A percentile compares a stretch with the other conserved stretches of the same genome.
phyloP scores from a whole-genome alignment of 2,113 vertebrate species.

The Macroglossus sobrinus region DNA sequence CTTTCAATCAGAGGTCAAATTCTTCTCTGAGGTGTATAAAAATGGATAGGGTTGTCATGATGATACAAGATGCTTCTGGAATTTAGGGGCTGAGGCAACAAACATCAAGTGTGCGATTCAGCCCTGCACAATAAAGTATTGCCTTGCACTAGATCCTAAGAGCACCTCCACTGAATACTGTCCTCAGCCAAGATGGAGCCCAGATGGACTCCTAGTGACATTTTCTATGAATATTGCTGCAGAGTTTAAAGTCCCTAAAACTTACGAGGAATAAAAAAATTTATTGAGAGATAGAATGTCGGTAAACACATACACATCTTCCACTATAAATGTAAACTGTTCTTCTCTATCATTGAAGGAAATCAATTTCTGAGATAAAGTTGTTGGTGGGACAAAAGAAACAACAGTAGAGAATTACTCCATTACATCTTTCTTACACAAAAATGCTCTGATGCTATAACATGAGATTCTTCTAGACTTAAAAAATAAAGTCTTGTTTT shows the following conservation, averaged over 20 bases:
- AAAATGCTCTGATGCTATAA: background rate
- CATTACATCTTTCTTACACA: background rate
- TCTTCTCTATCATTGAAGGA: background rate
- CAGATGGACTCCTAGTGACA: accelerated
- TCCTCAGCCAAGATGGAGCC: background rate
- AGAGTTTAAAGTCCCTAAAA: background rate
- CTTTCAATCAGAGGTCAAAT: background rate
- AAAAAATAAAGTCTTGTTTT: background rate
- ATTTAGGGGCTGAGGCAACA: background rate
- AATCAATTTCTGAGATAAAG: slow-evolving; percentile 38
- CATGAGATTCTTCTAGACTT: background rate
- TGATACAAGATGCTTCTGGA: background rate
- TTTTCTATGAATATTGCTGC: background rate
- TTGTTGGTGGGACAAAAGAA: slow-evolving; percentile 10
- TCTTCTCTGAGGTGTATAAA: background rate
- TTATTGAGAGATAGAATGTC: background rate
- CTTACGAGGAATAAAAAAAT: background rate
- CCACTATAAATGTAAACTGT: background rate
- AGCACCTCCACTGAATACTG: accelerated
- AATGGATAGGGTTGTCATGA: background rate
- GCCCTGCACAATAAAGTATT: too few species aligned
- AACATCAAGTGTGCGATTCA: background rate
- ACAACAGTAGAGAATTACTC: background rate
- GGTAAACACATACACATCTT: background rate
- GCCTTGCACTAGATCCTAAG: background rate